Percentiles rank a stretch among this genome's conserved stretches.
These are phyloP conservation scores for Simalia tracyae DNA, from an alignment of 2,797 vertebrate genomes.

Conservation along the genomic window DNA sequence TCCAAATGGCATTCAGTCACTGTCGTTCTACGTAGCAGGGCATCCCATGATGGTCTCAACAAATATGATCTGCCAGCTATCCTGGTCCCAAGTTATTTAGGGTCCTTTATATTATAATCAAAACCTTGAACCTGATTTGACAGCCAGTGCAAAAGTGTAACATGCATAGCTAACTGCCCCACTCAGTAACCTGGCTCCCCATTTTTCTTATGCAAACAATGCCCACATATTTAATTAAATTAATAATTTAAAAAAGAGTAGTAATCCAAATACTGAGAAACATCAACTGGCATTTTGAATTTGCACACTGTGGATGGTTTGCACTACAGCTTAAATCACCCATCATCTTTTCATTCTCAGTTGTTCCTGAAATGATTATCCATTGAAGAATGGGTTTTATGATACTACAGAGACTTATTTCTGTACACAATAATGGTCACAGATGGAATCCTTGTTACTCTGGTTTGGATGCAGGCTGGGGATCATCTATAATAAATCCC, in stretches of 20 bases:
- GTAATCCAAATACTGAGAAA: background rate
- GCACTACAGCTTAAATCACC: background rate
- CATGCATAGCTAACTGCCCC: too few species aligned
- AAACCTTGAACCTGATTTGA: too few species aligned
- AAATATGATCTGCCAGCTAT: too few species aligned
- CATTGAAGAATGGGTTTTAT: background rate
- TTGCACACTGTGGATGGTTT: background rate
- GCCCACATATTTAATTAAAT: background rate
- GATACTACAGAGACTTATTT: background rate
- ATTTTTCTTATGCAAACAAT: background rate
- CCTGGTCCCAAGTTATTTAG: too few species aligned
- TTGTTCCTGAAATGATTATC: background rate
- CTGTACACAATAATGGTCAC: background rate
- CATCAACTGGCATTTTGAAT: background rate
- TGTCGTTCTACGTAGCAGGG: too few species aligned
- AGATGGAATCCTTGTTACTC: background rate
- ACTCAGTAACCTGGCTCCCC: too few species aligned
- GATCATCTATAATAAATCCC: constrained; percentile 14
- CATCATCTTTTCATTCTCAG: background rate
- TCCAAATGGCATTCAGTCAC: too few species aligned
- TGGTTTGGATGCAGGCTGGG: background rate
- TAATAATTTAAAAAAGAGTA: background rate
- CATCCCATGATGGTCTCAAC: too few species aligned
- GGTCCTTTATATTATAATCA: too few species aligned
- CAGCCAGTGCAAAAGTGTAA: too few species aligned